These are phyloP conservation scores for Ploceus nigricollis DNA, from an alignment of 2,113 vertebrate species.

Conservation along the genomic window DNA sequence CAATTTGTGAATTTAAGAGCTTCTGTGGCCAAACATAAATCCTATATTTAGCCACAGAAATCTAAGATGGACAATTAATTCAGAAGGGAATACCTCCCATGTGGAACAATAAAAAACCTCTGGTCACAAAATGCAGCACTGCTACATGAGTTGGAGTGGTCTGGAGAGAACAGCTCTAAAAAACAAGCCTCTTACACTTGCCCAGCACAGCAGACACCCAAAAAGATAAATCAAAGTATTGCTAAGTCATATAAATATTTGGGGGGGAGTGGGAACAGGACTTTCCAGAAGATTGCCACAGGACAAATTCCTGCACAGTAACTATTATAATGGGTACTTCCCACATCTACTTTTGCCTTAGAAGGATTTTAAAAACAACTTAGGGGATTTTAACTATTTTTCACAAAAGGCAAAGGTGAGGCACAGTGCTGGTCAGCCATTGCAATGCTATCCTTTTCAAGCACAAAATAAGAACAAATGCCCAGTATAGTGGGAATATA, in stretches of 20 bases:
- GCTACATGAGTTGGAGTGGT: accelerated
- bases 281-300: not conserved
- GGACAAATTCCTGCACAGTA: not conserved
- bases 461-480: not conserved
- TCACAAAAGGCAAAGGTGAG: not conserved
- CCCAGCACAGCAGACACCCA: not conserved
- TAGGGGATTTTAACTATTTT: not conserved
- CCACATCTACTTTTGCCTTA: not conserved
- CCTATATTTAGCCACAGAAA: not conserved
- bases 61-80: not conserved
- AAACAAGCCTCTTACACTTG: not conserved
- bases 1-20: not conserved
- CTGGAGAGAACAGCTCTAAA: not conserved
- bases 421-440: not conserved
- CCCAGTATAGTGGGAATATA: not conserved
- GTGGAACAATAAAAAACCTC: not conserved
- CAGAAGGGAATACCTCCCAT: not conserved
- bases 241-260: not conserved
- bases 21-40: not conserved
- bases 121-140: not conserved
- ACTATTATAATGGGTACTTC: not conserved
- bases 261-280: not conserved
- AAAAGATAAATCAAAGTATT: not conserved
- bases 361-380: not conserved
- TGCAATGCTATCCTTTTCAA: not conserved